These are phyloP conservation scores for Platycnemis pennipes DNA, from an alignment of 2,888 invertebrate species.

Conservation along the genomic window DNA sequence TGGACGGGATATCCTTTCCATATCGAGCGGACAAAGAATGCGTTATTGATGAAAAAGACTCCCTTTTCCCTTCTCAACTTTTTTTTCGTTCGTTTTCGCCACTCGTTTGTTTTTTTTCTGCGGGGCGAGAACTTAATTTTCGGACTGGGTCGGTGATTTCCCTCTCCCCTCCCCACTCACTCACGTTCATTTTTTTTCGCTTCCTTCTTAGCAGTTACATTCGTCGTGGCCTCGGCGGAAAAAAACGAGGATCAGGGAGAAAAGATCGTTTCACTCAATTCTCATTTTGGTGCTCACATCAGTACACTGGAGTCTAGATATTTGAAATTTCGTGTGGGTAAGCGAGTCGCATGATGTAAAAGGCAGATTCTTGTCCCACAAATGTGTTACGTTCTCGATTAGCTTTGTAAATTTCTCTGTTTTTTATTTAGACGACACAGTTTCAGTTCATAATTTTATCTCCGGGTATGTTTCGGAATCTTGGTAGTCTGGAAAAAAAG, in stretches of 20 bases:
- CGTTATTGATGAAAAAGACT: conserved; percentile 52
- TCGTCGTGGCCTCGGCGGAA: conserved; percentile 1
- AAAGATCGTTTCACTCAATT: neutral
- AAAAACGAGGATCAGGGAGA: neutral
- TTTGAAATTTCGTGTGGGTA: no score
- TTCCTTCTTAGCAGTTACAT: neutral
- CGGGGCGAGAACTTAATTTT: conserved; percentile 47
- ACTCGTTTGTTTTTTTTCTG: neutral
- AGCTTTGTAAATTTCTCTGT: no score
- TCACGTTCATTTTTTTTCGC: conserved; percentile 2
- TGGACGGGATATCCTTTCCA: neutral
- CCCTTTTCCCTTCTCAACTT: neutral
- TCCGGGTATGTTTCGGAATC: no score
- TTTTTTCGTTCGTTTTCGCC: neutral
- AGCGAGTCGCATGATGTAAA: no score
- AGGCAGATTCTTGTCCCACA: no score
- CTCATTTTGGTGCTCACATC: no score
- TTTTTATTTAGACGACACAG: no score
- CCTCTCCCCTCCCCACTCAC: neutral
- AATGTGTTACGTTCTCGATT: no score
- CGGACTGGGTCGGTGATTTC: conserved; percentile 47
- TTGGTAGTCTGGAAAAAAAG: no score
- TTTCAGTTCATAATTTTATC: no score
- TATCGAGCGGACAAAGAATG: conserved; percentile 52
- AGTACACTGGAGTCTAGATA: no score